Conservation (phyloP, 1,140 invertebrate species). For the Lysiphlebus fabarum region DNA sequence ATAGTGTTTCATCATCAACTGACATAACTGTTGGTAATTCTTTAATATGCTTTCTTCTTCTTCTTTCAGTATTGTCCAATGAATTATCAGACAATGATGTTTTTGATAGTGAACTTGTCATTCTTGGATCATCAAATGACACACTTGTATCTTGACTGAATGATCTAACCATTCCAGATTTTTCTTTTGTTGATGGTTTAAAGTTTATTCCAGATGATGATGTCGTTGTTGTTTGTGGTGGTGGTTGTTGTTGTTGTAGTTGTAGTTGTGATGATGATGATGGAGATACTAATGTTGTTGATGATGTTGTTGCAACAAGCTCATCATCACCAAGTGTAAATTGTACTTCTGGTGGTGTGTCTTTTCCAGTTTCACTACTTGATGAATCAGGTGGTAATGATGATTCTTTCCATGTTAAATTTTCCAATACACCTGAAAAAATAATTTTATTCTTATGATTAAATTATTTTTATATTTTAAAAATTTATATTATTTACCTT, state of each 20-base stretch:
- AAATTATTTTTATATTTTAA: not conserved
- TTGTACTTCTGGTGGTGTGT: constrained; percentile 49
- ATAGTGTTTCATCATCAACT: constrained; percentile 53
- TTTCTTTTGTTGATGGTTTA: constrained; percentile 23
- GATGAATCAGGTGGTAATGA: constrained; percentile 51
- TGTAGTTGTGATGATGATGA: constrained; percentile 11
- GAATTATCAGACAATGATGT: constrained; percentile 55
- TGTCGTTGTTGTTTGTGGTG: not conserved
- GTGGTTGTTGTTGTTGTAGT: constrained; percentile 8
- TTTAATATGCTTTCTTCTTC: constrained; percentile 21
- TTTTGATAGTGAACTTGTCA: constrained; percentile 41
- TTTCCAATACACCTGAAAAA: constrained; percentile 46
- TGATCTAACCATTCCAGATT: constrained; percentile 38
- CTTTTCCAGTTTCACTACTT: constrained; percentile 50
- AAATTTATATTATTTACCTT: not conserved
- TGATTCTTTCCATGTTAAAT: constrained; percentile 49
- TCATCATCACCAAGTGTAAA: constrained; percentile 44
- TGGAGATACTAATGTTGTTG: not conserved
- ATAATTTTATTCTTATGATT: constrained; percentile 26
- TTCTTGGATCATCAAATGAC: constrained; percentile 31
- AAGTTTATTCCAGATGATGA: not conserved
- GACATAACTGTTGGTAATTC: constrained; percentile 44
- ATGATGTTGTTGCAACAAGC: constrained; percentile 22
- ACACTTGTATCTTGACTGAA: constrained; percentile 50
- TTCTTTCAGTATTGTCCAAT: constrained; percentile 35